phyloP scores from a whole-genome alignment of 2,113 vertebrate genomes.

The Trinectes maculatus region DNA sequence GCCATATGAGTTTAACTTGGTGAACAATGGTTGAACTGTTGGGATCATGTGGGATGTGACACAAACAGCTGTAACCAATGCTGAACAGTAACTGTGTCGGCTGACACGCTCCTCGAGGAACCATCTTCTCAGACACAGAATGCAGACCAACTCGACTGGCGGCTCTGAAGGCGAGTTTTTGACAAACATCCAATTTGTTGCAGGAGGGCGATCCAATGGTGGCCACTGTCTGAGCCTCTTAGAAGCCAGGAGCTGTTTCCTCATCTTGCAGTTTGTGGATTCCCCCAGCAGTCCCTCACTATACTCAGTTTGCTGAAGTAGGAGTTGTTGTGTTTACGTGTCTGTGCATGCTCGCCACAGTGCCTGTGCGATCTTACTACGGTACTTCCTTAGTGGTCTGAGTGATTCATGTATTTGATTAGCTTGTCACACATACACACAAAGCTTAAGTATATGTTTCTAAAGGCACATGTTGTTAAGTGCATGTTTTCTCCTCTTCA shows the following conservation, averaged over 20 bases:
- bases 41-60: slow-evolving; percentile 42
- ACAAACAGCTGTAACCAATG: slow-evolving; percentile 44
- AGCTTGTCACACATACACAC: slow-evolving; percentile 14
- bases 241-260: slow-evolving; percentile 43
- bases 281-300: slow-evolving; percentile 1
- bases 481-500: background rate
- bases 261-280: slow-evolving; percentile 39
- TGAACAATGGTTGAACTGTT: slow-evolving; percentile 55
- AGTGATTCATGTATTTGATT: slow-evolving; percentile 38
- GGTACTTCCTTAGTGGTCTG: slow-evolving; percentile 31
- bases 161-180: slow-evolving; percentile 23
- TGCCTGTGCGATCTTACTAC: slow-evolving; percentile 9
- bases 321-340: slow-evolving; percentile 14
- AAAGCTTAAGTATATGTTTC: slow-evolving; percentile 13
- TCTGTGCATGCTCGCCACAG: slow-evolving; percentile 3
- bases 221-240: background rate
- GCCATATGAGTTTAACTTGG: slow-evolving; percentile 27
- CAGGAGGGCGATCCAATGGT: background rate
- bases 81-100: slow-evolving; percentile 17
- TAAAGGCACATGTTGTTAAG: slow-evolving; percentile 16
- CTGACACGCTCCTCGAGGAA: slow-evolving; percentile 19
- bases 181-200: slow-evolving; percentile 1
- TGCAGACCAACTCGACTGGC: slow-evolving; percentile 52
- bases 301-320: slow-evolving; percentile 28
- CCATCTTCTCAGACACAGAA: slow-evolving; percentile 38